Base-by-base conservation (phyloP, 2,888 invertebrate species). In the Boloria selene region DNA sequence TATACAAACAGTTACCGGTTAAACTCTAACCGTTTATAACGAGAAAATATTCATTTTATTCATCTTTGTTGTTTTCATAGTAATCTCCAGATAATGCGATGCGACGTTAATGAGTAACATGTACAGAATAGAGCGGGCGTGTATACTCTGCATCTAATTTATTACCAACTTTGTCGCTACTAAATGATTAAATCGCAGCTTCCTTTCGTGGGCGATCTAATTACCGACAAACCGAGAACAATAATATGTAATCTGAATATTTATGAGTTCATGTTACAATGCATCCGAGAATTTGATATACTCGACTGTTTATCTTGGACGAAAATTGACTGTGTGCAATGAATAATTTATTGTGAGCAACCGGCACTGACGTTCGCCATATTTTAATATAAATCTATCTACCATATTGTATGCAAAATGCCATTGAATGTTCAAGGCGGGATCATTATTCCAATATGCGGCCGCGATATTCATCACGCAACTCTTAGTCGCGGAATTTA, bases 361-460 rank as follows among this genome's bases (percentile, higher is more conserved):
- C 88, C 87, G 84, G 83, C 81, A 84, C 84, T 91, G 90, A 90
- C 89, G 87, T 88, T 87, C 76, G 86, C 87, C 88, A 91, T 92
- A 90, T 90, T 89, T 91, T 90, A 91, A 90, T 92, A 91, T 90
- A 90, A 90, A 92, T 89, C 89, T 90, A 89, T 92, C 90, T 85
- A 86, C 85, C 87, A 89, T 90, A 92, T 92, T 92, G 92, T 92
- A 92, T 91, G 91, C 91, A 91, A 92, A 92, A 91, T 90, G 84
- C 88, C 87, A 91, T 92, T 91, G 90, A 92, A 92, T 88, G 85
- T 88, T 87, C 89, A 87, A 86, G 88, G 78, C 85, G 79, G 90
- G 87, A 90, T 91, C 90, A 90, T 91, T 92, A 92, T 92, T 89
- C 89, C 86, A 87, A 88, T 88, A 87, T 84, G 82, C 85, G 87